Evolutionary conservation across 2,888 invertebrate genomes (phyloP).

Genomic region (Scaptodrosophila latifasciaeformis): DNA sequence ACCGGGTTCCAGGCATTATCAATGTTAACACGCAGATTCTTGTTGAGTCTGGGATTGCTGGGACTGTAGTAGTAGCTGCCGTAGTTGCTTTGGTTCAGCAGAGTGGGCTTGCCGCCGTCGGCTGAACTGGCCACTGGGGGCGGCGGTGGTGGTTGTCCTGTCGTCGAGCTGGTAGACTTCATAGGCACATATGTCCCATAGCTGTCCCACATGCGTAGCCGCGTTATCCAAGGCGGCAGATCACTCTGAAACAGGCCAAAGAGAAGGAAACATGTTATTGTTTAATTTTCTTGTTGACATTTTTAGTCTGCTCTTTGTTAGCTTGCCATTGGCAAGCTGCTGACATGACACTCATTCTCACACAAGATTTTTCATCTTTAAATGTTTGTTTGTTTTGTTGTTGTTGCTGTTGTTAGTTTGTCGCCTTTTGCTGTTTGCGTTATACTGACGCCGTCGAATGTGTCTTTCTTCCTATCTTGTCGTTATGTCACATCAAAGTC

Average conservation of each 20-base stretch:
- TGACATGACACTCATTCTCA: neutral
- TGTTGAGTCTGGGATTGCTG: slow-evolving; percentile 74
- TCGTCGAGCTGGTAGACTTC: slow-evolving; percentile 73
- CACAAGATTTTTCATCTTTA: neutral
- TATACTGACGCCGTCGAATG: too few relatives aligned
- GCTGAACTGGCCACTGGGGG: slow-evolving; percentile 68
- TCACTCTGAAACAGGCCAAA: slow-evolving; percentile 67
- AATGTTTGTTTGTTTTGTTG: slow-evolving; percentile 8
- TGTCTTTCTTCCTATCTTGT: neutral
- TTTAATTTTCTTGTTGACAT: slow-evolving; percentile 54
- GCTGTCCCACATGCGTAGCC: slow-evolving; percentile 85
- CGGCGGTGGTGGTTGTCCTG: slow-evolving; percentile 70
- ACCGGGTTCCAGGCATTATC: slow-evolving; percentile 76
- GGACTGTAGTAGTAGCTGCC: slow-evolving; percentile 74
- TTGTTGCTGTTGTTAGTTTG: slow-evolving; percentile 17
- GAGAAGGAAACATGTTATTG: slow-evolving; percentile 32
- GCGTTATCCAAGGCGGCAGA: slow-evolving; percentile 80
- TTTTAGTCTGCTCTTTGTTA: slow-evolving; percentile 28
- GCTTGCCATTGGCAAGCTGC: neutral
- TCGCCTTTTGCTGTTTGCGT: slow-evolving; percentile 18
- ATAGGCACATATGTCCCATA: slow-evolving; percentile 77
- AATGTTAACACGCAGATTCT: slow-evolving; percentile 74
- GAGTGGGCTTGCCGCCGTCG: slow-evolving; percentile 64
- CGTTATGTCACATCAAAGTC: too few relatives aligned
- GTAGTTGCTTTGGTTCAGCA: slow-evolving; percentile 71